Evolutionary conservation across 2,797 vertebrate species (phyloP).

Genomic region (Diceros bicornis): DNA sequence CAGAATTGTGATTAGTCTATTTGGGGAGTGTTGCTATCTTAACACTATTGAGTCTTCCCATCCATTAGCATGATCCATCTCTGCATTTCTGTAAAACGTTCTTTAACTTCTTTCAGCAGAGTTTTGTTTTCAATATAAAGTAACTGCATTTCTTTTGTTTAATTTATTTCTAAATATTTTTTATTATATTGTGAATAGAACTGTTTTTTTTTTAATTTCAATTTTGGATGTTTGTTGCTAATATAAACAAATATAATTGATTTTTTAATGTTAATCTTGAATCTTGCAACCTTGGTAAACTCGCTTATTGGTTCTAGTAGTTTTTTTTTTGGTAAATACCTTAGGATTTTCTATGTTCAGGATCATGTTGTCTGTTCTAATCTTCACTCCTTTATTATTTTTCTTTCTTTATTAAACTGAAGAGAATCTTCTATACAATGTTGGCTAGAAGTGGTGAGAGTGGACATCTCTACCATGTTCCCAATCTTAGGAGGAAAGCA

Average conservation of each 20-base stretch:
- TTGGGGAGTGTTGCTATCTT: neutral
- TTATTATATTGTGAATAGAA: neutral
- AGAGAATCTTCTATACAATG: neutral
- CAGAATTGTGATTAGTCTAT: neutral
- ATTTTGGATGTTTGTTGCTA: neutral
- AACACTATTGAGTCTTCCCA: neutral
- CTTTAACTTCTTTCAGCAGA: slow-evolving; percentile 8
- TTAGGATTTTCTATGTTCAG: neutral
- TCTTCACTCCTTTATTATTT: neutral
- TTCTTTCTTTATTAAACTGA: neutral
- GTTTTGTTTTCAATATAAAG: neutral
- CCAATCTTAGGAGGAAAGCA: neutral
- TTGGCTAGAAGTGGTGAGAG: neutral
- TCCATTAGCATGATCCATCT: neutral
- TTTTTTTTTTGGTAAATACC: neutral
- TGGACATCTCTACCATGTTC: neutral
- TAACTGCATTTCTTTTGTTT: neutral
- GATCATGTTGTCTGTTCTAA: neutral
- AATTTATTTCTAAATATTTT: neutral
- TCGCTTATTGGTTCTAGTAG: neutral
- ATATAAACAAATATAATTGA: neutral
- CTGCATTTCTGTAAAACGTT: neutral
- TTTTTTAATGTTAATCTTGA: slow-evolving; percentile 14
- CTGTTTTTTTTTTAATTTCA: slow-evolving; percentile 35
- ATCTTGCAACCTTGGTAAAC: neutral